Percentiles rank a stretch among this genome's conserved stretches.
These are phyloP conservation scores for Drosophila anomalipes DNA, from an alignment of 2,888 invertebrate species.

Conservation along the genomic window DNA sequence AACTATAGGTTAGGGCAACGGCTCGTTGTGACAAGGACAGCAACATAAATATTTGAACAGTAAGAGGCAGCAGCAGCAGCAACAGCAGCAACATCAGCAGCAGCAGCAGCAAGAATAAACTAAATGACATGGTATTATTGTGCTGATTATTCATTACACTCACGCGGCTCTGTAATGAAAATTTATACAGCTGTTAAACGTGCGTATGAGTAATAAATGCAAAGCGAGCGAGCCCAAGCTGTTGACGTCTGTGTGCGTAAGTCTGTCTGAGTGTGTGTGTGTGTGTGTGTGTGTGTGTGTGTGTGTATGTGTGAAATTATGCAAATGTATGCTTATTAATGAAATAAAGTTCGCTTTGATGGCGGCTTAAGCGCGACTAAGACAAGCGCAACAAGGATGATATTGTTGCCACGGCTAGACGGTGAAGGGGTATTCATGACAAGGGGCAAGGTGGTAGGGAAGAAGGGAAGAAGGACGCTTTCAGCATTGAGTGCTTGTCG, in stretches of 20 bases:
- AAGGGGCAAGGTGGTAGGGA: constrained; percentile 4
- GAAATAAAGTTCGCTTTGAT: constrained; percentile 77
- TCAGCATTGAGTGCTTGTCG: constrained; percentile 70
- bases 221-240: constrained; percentile 37
- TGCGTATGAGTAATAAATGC: constrained; percentile 79
- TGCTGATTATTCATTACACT: constrained; percentile 75
- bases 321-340: constrained; percentile 75
- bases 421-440: neutral
- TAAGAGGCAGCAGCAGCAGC: constrained; percentile 2
- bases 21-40: constrained; percentile 6
- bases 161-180: constrained; percentile 67
- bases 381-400: constrained; percentile 32
- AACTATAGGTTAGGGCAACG: constrained; percentile 3
- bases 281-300: constrained; percentile 22
- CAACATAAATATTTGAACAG: constrained; percentile 38
- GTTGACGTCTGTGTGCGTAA: constrained; percentile 14
- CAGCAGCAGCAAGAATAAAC: constrained; percentile 10
- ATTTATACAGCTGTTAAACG: constrained; percentile 75
- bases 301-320: constrained; percentile 56
- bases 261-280: constrained; percentile 24
- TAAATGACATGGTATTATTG: constrained; percentile 51
- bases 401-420: constrained; percentile 41
- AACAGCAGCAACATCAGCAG: neutral
- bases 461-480: neutral
- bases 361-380: constrained; percentile 60